Conservation (phyloP, 2,888 invertebrate species). For the Caenorhabditis uteleia region DNA sequence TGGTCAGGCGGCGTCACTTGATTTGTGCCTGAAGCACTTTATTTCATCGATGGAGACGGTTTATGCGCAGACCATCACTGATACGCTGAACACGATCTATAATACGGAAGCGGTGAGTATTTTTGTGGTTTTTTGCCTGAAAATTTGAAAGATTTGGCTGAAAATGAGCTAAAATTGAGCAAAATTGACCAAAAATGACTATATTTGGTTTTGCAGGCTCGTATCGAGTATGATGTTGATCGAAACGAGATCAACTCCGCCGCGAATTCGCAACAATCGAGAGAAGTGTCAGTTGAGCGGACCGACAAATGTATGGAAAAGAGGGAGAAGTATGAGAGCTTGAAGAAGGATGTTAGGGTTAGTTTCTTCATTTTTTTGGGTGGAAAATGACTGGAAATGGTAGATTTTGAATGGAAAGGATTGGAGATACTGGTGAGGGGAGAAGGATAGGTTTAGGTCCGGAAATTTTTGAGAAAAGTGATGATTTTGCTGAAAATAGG, state of each 20-base stretch:
- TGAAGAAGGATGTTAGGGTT: slow-evolving; percentile 85
- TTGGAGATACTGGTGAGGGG: neutral
- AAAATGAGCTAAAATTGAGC: no score
- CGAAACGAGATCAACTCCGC: slow-evolving; percentile 85
- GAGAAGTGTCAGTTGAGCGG: slow-evolving; percentile 74
- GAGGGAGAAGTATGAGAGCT: slow-evolving; percentile 87
- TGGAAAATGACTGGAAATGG: slow-evolving; percentile 1
- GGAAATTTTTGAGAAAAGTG: no score
- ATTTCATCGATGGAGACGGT: slow-evolving; percentile 92
- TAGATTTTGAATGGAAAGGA: neutral
- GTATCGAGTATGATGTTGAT: slow-evolving; percentile 97
- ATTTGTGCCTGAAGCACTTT: slow-evolving; percentile 79
- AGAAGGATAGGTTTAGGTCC: neutral
- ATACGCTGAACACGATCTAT: slow-evolving; percentile 82
- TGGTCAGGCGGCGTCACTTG: slow-evolving; percentile 49
- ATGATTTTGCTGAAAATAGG: no score
- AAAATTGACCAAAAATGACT: no score
- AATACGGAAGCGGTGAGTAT: slow-evolving; percentile 82
- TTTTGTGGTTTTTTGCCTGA: neutral
- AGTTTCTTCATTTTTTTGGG: neutral
- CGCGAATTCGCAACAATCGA: slow-evolving; percentile 9
- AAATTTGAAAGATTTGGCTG: neutral
- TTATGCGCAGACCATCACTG: slow-evolving; percentile 96
- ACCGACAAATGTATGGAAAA: slow-evolving; percentile 84
- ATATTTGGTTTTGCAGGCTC: slow-evolving; percentile 48